Conservation (phyloP, 2,888 invertebrate species). For the Stegana nigrithorax region DNA sequence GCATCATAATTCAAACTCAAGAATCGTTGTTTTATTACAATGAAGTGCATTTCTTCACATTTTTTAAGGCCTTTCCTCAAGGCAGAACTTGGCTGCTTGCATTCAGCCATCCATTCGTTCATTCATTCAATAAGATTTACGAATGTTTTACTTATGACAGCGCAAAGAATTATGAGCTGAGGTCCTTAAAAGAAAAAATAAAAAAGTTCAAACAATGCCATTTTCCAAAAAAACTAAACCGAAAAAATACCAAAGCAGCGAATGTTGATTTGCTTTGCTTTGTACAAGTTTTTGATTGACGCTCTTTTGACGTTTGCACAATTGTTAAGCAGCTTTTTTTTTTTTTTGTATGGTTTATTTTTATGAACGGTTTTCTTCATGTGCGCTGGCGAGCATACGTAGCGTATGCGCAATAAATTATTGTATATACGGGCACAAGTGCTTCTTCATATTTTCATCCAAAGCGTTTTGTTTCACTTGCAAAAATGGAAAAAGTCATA, state of each 20-base stretch:
- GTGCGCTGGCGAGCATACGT: slow-evolving; percentile 22
- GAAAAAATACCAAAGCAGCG: background rate
- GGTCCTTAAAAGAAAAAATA: background rate
- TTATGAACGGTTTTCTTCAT: background rate
- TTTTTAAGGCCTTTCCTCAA: too few species aligned
- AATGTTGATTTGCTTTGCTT: too few species aligned
- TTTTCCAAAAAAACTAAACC: background rate
- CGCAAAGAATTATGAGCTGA: slow-evolving; percentile 8
- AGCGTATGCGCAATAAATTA: slow-evolving; percentile 51
- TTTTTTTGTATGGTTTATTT: slow-evolving; percentile 11
- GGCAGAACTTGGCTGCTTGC: too few species aligned
- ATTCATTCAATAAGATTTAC: slow-evolving; percentile 40
- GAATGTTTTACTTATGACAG: slow-evolving; percentile 38
- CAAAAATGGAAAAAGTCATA: background rate
- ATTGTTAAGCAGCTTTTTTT: slow-evolving; percentile 36
- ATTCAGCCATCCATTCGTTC: too few species aligned
- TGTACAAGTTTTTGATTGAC: slow-evolving; percentile 54
- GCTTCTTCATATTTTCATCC: slow-evolving; percentile 1
- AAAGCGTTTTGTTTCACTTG: slow-evolving; percentile 14
- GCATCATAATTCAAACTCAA: too few species aligned
- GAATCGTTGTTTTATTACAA: too few species aligned
- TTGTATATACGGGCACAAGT: slow-evolving; percentile 30
- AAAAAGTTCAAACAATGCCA: background rate
- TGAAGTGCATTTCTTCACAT: too few species aligned
- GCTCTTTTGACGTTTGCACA: slow-evolving; percentile 54